Conservation (phyloP, 2,888 invertebrate genomes). For the Melipona bicolor region DNA sequence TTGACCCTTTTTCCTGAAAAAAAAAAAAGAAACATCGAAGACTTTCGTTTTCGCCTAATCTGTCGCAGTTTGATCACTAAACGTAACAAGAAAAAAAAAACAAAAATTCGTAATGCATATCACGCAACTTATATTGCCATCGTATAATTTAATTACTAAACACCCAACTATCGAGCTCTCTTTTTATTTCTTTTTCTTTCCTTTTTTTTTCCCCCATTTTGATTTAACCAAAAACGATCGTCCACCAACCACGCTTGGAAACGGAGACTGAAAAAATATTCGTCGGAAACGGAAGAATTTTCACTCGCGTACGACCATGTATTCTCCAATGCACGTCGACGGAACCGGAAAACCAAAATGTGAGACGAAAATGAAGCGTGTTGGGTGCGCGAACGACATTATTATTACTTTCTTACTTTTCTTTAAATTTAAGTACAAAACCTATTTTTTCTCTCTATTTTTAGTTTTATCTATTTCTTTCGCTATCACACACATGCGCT, state of each 20-base stretch:
- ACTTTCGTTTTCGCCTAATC: constrained; percentile 49
- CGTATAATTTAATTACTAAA: constrained; percentile 41
- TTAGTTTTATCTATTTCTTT: neutral
- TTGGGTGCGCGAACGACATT: constrained; percentile 29
- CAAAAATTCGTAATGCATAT: constrained; percentile 32
- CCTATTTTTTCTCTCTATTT: constrained; percentile 29
- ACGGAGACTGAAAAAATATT: neutral
- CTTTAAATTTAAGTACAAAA: constrained; percentile 76
- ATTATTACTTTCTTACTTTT: neutral
- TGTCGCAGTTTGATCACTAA: constrained; percentile 29
- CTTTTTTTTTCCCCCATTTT: neutral
- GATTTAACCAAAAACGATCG: constrained; percentile 42
- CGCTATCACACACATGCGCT: neutral
- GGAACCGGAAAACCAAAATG: neutral
- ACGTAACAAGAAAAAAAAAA: constrained; percentile 33
- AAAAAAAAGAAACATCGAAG: constrained; percentile 69
- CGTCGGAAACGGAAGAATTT: constrained; percentile 5
- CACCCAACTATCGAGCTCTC: constrained; percentile 49
- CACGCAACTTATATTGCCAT: constrained; percentile 39
- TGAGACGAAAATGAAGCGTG: constrained; percentile 21
- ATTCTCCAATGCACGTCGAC: neutral
- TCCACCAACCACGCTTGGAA: constrained; percentile 27
- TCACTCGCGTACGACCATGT: neutral
- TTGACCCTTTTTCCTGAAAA: constrained; percentile 77
- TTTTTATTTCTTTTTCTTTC: constrained; percentile 1